These are phyloP conservation scores for Ceuthmochares aereus DNA, from an alignment of 2,113 vertebrate species.

Conservation along the genomic window DNA sequence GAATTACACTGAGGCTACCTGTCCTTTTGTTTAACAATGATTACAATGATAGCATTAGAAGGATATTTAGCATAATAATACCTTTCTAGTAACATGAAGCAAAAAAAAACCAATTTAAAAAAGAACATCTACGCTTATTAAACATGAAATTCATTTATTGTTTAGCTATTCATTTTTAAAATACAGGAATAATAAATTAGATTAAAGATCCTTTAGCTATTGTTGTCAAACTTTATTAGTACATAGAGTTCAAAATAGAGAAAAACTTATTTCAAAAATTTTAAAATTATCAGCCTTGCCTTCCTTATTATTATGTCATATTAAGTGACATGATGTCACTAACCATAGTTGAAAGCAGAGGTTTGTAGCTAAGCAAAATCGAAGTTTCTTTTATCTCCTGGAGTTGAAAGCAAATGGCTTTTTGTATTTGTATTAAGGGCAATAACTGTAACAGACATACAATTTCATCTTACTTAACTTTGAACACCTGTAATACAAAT, in stretches of 20 bases:
- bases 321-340: too few relatives aligned
- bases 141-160: background rate
- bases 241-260: background rate
- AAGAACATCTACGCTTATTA: background rate
- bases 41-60: background rate
- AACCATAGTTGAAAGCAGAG: background rate
- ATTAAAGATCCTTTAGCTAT: background rate
- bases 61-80: background rate
- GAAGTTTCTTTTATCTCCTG: accelerated
- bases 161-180: background rate
- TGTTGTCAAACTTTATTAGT: background rate
- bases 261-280: background rate
- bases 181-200: background rate
- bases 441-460: background rate
- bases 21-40: background rate
- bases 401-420: background rate
- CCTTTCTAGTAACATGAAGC: background rate
- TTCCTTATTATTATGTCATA: background rate
- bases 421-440: background rate
- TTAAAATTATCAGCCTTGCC: background rate
- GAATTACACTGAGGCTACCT: background rate
- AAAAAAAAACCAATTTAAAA: background rate
- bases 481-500: background rate
- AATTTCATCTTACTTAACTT: background rate
- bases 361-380: background rate